Evolutionary conservation across 2,797 vertebrate genomes (phyloP).

Genomic region (Cercopithecus hamlyni): DNA sequence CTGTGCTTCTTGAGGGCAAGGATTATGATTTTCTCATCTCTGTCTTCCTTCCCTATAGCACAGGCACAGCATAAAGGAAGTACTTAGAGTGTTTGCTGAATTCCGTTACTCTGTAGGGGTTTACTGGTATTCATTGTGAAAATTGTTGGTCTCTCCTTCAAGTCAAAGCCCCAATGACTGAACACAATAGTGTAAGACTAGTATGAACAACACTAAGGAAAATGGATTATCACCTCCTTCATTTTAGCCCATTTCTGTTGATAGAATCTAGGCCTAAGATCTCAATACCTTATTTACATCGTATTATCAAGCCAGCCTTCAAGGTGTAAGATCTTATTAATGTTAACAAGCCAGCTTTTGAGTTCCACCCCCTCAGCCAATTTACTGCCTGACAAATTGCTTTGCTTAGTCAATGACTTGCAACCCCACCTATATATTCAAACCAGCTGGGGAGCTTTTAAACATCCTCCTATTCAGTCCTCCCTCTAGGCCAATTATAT

Average conservation of each 20-base stretch:
- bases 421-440: conserved; percentile 48
- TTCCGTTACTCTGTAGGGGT: conserved; percentile 19
- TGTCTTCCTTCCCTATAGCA: neutral
- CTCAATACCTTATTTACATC: conserved; percentile 66
- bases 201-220: conserved; percentile 49
- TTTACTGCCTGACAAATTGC: conserved; percentile 71
- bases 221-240: conserved; percentile 53
- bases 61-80: conserved; percentile 41
- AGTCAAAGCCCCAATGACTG: conserved; percentile 40
- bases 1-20: neutral
- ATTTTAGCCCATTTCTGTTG: conserved; percentile 60
- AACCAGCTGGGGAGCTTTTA: conserved; percentile 51
- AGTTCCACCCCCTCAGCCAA: conserved; percentile 60
- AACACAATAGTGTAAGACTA: conserved; percentile 46
- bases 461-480: conserved; percentile 32
- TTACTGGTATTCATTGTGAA: conserved; percentile 48
- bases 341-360: conserved; percentile 63
- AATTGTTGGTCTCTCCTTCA: conserved; percentile 55
- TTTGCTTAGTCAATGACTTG: conserved; percentile 51
- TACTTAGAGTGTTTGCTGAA: conserved; percentile 42
- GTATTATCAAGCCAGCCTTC: conserved; percentile 59
- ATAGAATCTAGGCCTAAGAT: conserved; percentile 48
- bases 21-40: conserved; percentile 4
- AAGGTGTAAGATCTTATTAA: conserved; percentile 74
- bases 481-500: neutral